Percentiles rank a stretch among this genome's conserved stretches.
These are phyloP conservation scores for Pteromalus puparum DNA, from an alignment of 1,140 invertebrate genomes.

Conservation along the genomic window DNA sequence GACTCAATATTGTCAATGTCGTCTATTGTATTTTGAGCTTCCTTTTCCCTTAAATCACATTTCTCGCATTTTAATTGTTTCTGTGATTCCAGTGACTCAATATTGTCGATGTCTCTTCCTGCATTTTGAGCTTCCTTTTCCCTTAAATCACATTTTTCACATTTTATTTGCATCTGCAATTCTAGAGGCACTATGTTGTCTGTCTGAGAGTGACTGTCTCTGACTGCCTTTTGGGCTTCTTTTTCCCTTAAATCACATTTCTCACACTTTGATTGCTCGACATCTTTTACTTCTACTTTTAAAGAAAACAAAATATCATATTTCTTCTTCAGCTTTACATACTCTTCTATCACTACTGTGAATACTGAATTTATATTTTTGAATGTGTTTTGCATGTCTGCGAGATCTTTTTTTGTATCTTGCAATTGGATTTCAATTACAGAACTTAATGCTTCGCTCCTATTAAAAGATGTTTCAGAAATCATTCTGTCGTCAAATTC, in stretches of 20 bases:
- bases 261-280: neutral
- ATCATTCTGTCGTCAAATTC: constrained; percentile 61
- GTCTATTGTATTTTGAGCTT: neutral
- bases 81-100: neutral
- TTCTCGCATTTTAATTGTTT: neutral
- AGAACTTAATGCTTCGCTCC: constrained; percentile 68
- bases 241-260: neutral
- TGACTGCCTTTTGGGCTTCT: neutral
- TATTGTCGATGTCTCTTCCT: neutral
- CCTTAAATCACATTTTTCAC: neutral
- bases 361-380: constrained; percentile 41
- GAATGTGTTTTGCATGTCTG: constrained; percentile 41
- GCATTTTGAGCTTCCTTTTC: neutral
- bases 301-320: constrained; percentile 27
- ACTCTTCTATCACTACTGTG: constrained; percentile 41
- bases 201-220: no score
- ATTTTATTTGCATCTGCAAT: neutral
- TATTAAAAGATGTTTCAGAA: constrained; percentile 59
- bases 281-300: neutral
- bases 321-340: constrained; percentile 32
- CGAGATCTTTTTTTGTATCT: constrained; percentile 67
- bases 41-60: neutral
- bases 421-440: constrained; percentile 71
- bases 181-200: neutral
- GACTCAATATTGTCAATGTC: neutral